Evolutionary conservation across 2,797 vertebrate genomes (phyloP).

Genomic region (Serranus cabrilla): DNA sequence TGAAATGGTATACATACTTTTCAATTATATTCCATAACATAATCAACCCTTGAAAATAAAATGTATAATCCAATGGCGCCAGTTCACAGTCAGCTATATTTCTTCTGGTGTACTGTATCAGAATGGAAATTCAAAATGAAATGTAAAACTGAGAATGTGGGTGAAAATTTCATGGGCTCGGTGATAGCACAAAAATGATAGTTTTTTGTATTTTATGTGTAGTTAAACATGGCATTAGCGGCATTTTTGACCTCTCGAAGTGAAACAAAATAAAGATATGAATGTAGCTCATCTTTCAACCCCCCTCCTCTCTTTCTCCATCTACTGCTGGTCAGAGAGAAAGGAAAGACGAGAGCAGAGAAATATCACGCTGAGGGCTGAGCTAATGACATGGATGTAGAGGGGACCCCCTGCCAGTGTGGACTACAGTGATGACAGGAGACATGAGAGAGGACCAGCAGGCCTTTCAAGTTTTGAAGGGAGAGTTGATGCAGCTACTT

Average conservation of each 20-base stretch:
- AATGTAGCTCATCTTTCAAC: constrained; percentile 12
- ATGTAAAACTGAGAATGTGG: background rate
- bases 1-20: background rate
- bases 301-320: background rate
- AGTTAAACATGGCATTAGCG: background rate
- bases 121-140: background rate
- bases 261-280: constrained; percentile 14
- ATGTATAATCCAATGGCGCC: background rate
- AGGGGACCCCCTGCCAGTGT: constrained; percentile 71
- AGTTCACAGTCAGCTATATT: background rate
- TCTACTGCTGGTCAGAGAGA: constrained; percentile 48
- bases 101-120: background rate
- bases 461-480: constrained; percentile 71
- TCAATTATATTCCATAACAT: background rate
- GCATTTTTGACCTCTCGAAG: constrained; percentile 53
- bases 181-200: too few species aligned
- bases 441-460: constrained; percentile 76
- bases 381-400: constrained; percentile 77
- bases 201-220: too few species aligned
- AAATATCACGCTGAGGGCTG: constrained; percentile 68
- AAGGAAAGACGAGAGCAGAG: constrained; percentile 51
- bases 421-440: constrained; percentile 74
- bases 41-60: background rate
- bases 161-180: background rate
- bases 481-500: constrained; percentile 63